phyloP scores from a whole-genome alignment of 2,888 invertebrate species.

The Xanthia icteritia region DNA sequence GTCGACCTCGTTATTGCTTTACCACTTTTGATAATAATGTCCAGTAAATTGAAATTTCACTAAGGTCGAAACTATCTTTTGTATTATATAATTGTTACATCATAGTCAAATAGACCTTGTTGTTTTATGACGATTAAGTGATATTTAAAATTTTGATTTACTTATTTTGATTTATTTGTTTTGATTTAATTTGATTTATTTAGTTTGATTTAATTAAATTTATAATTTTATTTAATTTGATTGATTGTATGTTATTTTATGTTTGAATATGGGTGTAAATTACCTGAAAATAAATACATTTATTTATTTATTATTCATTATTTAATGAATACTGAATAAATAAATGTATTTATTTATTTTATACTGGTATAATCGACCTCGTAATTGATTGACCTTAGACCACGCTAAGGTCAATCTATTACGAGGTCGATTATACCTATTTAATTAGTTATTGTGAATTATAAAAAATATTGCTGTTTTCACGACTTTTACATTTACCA shows the following conservation, averaged over 20 bases:
- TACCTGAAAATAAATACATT: background rate
- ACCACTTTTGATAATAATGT: background rate
- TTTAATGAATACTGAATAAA: too few species aligned
- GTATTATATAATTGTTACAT: background rate
- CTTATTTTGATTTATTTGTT: background rate
- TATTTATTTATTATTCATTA: background rate
- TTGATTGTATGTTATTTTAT: background rate
- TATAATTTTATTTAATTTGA: background rate
- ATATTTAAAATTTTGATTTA: background rate
- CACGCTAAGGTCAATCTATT: background rate
- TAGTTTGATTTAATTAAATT: too few species aligned
- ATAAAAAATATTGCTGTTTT: background rate
- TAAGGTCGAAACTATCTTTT: background rate
- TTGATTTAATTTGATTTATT: background rate
- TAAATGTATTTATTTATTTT: background rate
- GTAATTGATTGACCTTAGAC: background rate
- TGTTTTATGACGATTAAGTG: background rate
- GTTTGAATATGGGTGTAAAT: background rate
- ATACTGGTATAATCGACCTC: too few species aligned
- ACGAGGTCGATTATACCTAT: background rate
- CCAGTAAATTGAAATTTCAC: background rate
- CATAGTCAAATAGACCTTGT: background rate
- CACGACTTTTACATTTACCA: background rate
- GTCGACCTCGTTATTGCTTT: background rate
- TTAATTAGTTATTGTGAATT: background rate